Base-by-base conservation (phyloP, 2,797 vertebrate species). In the Lacerta agilis region DNA sequence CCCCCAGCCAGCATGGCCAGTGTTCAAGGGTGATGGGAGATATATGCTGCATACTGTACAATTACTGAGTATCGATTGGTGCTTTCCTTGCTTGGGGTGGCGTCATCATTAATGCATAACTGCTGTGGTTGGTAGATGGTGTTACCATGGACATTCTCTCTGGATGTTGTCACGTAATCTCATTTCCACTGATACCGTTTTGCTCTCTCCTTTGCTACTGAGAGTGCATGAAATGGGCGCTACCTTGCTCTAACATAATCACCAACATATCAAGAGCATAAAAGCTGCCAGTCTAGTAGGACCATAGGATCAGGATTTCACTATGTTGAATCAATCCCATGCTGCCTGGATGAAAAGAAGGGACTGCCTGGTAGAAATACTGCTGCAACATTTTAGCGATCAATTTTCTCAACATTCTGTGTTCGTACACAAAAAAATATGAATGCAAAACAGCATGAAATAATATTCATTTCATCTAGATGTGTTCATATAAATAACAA, bases 341-440 rank as follows among this genome's bases (percentile, higher is more conserved):
- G 13, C 36, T 38, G 18, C 10, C 11, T 81, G 25, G 33, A 41
- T 79, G 49, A n/a, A n/a, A 58, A 13, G 17, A 33, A 6, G 25
- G n/a, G 29, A 33, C 15, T 36, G 33, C 13, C 58, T 64, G 23
- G 13, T 81, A 27, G 15, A 45, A 61, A 36, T 49, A 7, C 49
- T 13, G 5, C 8, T 69, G 15, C 41, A 90, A 67, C 1, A 11
- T 91, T 38, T 92, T 3, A 83, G n/a, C 78, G 64, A 83, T 79
- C 23, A 83, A 49, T 73, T 92, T 89, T 86, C 87, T 88, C 87
- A 3, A 0, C 13, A 87, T 87, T 55, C 86, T 90, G 75, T 72
- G 1, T 8, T 5, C 82, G 89, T 85, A 45, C 66, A 20, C 88
- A 89, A 33, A 33, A 85, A 80, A 78, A 91, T 88, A 61, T 91